These are phyloP conservation scores for Alectura lathami DNA, from an alignment of 2,113 vertebrate species.

Conservation along the genomic window DNA sequence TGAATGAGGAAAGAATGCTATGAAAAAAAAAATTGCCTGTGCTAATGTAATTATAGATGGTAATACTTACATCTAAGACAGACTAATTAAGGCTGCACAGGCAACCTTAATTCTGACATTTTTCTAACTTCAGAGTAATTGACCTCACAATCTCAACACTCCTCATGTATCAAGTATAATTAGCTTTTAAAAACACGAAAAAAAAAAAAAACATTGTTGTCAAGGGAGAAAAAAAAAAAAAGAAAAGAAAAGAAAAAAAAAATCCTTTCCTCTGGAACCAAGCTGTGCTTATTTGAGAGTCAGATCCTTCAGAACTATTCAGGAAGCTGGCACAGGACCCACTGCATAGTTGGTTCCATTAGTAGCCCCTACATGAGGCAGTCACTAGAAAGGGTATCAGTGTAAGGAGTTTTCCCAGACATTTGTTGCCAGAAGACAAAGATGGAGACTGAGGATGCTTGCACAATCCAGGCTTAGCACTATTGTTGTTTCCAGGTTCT, in stretches of 20 bases:
- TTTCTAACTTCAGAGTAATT: slow-evolving; percentile 63
- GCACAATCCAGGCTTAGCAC: neutral
- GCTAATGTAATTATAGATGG: slow-evolving; percentile 49
- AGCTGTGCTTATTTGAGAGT: neutral
- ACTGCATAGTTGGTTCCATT: neutral
- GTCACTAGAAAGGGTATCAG: neutral
- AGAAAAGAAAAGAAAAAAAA: neutral
- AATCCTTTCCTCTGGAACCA: neutral
- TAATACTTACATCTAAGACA: slow-evolving; percentile 60
- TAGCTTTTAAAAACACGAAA: slow-evolving; percentile 29
- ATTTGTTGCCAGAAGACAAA: neutral
- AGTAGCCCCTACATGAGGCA: accelerated
- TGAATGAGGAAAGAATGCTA: neutral
- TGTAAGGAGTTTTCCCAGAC: neutral
- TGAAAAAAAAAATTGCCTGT: neutral
- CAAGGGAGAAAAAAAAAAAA: neutral
- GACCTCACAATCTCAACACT: slow-evolving; percentile 53
- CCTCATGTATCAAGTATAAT: slow-evolving; percentile 54
- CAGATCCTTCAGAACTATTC: neutral
- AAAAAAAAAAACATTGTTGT: neutral
- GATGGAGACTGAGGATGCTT: neutral
- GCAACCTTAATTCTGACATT: slow-evolving; percentile 60
- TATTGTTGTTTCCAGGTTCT: neutral
- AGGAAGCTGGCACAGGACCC: neutral
- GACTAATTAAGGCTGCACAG: slow-evolving; percentile 50